These are phyloP conservation scores for Cinclus cinclus DNA, from an alignment of 2,113 vertebrate species.

Conservation along the genomic window DNA sequence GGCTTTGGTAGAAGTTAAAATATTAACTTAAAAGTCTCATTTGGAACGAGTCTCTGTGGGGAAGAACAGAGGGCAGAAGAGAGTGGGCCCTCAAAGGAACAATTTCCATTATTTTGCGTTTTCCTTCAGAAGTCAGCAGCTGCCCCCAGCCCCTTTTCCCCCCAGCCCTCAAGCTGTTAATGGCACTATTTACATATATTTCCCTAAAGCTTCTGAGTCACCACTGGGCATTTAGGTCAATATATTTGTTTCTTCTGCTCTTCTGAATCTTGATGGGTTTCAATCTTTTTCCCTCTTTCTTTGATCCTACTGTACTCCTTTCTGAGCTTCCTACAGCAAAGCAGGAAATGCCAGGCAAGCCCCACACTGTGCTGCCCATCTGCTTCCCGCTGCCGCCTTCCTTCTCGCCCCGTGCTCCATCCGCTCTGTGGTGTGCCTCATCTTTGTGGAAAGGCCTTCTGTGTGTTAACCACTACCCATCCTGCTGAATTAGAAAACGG, in stretches of 20 bases:
- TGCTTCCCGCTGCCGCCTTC: not conserved
- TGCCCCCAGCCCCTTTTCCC: not conserved
- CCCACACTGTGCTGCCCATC: constrained; percentile 14
- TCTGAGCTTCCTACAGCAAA: not conserved
- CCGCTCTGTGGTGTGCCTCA: accelerated
- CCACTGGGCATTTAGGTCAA: not conserved
- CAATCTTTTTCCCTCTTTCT: not conserved
- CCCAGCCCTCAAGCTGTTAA: not conserved
- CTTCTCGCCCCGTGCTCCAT: not conserved
- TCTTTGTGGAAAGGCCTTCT: not conserved
- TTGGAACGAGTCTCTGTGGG: not conserved
- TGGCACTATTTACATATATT: not conserved
- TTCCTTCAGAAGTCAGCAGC: not conserved
- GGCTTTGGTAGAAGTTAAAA: not conserved
- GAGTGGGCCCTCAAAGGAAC: not conserved
- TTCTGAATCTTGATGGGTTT: not conserved
- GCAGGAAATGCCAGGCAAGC: not conserved
- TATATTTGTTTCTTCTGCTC: not conserved
- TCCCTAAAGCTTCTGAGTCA: constrained; percentile 29
- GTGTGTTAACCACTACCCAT: not conserved
- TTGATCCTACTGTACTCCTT: not conserved
- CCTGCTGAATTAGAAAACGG: not conserved
- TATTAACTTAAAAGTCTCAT: not conserved
- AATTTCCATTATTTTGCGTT: not conserved
- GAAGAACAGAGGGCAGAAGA: not conserved